phyloP scores from a whole-genome alignment of 2,797 vertebrate genomes.

The Ispidina lecontei region DNA sequence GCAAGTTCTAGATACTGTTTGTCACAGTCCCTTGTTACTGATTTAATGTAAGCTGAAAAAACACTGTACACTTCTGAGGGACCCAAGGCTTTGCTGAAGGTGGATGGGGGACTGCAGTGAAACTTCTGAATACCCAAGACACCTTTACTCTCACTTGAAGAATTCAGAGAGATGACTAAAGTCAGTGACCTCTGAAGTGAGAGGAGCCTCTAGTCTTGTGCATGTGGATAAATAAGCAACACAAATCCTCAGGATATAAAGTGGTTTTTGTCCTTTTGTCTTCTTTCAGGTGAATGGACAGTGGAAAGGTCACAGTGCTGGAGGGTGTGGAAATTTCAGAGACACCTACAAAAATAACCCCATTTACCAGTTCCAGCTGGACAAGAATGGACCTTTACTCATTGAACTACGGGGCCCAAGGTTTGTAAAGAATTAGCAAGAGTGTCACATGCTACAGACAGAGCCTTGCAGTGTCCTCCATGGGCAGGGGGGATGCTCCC shows the following conservation, averaged over 20 bases:
- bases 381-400: constrained; percentile 89
- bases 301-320: constrained; percentile 92
- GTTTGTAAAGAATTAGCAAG: constrained; percentile 72
- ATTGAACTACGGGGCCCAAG: constrained; percentile 94
- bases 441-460: not conserved
- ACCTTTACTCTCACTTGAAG: not conserved
- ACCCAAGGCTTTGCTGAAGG: not conserved
- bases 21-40: not conserved
- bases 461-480: not conserved
- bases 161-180: not conserved
- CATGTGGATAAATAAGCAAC: not conserved
- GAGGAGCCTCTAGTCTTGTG: not conserved
- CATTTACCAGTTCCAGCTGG: constrained; percentile 92
- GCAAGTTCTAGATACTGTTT: not conserved
- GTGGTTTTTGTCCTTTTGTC: not conserved
- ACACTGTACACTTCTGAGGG: not conserved
- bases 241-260: not conserved
- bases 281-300: constrained; percentile 90
- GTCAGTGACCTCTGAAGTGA: not conserved
- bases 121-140: not conserved
- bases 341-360: constrained; percentile 94
- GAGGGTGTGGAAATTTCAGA: constrained; percentile 96
- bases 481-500: not conserved
- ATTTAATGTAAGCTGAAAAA: not conserved
- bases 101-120: not conserved